Conservation (phyloP, 2,113 vertebrate genomes). For the Anoplopoma fimbria region DNA sequence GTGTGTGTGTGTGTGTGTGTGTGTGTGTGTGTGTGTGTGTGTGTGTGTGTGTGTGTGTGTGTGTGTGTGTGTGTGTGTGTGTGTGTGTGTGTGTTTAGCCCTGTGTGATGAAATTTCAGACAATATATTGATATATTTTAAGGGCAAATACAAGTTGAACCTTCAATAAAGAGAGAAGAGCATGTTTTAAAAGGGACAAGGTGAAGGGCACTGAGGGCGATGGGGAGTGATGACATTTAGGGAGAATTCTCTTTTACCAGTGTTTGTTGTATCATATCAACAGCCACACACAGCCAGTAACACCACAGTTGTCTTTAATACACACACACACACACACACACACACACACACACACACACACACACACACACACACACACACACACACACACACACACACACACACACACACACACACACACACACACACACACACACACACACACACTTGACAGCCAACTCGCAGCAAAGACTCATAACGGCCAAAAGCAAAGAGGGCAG, state of each 20-base stretch:
- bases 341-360: no score
- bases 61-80: slow-evolving; percentile 41
- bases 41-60: slow-evolving; percentile 46
- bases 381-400: no score
- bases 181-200: not conserved
- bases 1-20: slow-evolving; percentile 41
- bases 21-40: slow-evolving; percentile 39
- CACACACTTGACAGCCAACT: slow-evolving; percentile 58
- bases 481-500: slow-evolving; percentile 75
- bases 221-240: not conserved
- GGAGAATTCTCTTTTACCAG: slow-evolving; percentile 5
- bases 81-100: slow-evolving; percentile 6
- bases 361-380: no score
- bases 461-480: slow-evolving; percentile 61
- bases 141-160: slow-evolving; percentile 31
- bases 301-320: slow-evolving; percentile 25
- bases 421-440: slow-evolving; percentile 20
- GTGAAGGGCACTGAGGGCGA: slow-evolving; percentile 4
- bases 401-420: slow-evolving; percentile 27
- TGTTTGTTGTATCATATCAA: slow-evolving; percentile 36
- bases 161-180: slow-evolving; percentile 33
- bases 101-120: slow-evolving; percentile 52
- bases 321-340: no score
- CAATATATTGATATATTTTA: slow-evolving; percentile 52
- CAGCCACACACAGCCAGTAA: slow-evolving; percentile 27